These are phyloP conservation scores for Aurelia sp. DNA, from an alignment of 30 jellyfish, hydroid and myxozoan species.

Conservation along the genomic window DNA sequence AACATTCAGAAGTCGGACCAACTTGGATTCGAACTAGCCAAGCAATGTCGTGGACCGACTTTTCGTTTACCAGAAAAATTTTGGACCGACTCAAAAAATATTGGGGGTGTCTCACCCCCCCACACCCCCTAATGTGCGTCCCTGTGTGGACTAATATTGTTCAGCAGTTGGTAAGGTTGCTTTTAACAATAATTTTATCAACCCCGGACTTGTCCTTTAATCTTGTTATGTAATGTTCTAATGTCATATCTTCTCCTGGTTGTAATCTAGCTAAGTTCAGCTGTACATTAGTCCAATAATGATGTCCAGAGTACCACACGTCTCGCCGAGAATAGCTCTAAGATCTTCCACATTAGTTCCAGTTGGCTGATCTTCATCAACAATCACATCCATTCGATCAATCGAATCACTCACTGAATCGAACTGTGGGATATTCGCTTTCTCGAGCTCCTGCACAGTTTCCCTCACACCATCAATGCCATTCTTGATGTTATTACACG, in stretches of 20 bases:
- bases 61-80: too few relatives aligned
- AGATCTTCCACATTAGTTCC: conserved; percentile 73
- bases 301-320: conserved; percentile 72
- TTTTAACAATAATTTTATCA: too few relatives aligned
- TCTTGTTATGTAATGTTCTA: too few relatives aligned
- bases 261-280: neutral
- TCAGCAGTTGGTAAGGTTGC: too few relatives aligned
- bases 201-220: too few relatives aligned
- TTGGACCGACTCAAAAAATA: too few relatives aligned
- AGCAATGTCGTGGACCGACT: too few relatives aligned
- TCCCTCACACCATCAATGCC: conserved; percentile 40
- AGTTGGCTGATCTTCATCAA: conserved; percentile 69
- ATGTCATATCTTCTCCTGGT: neutral
- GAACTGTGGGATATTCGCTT: conserved; percentile 53
- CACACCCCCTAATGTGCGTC: too few relatives aligned
- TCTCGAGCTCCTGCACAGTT: conserved; percentile 50
- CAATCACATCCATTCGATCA: conserved; percentile 63
- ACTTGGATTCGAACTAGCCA: too few relatives aligned
- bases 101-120: too few relatives aligned
- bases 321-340: conserved; percentile 67
- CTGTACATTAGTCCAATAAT: conserved; percentile 52
- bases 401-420: conserved; percentile 56
- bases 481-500: conserved; percentile 22
- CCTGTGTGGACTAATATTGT: too few relatives aligned
- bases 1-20: too few relatives aligned